Evolutionary conservation across 2,113 vertebrate genomes (phyloP).

Genomic region (Dicaeum eximium): DNA sequence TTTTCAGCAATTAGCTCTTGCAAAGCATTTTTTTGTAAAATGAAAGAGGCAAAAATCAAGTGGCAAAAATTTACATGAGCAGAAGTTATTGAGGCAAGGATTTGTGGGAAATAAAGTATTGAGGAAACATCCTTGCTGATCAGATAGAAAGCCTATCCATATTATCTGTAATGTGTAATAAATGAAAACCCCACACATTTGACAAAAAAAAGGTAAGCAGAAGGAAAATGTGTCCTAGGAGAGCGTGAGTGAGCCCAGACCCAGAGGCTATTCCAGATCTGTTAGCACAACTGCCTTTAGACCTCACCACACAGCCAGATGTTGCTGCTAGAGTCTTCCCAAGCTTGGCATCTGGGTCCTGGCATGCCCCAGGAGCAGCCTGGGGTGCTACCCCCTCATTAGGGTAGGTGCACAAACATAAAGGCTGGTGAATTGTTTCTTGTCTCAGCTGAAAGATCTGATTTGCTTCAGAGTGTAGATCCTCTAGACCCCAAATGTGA

Average conservation of each 20-base stretch:
- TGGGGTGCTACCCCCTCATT: neutral
- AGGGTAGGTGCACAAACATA: constrained; percentile 20
- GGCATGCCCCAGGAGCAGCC: constrained; percentile 26
- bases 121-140: neutral
- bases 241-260: neutral
- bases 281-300: constrained; percentile 52
- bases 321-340: constrained; percentile 67
- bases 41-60: neutral
- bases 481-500: neutral
- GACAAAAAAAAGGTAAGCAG: constrained; percentile 53
- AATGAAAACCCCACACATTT: neutral
- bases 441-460: neutral
- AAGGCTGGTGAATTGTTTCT: neutral
- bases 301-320: constrained; percentile 69
- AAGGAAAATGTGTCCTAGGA: constrained; percentile 52
- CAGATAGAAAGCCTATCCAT: neutral
- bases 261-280: constrained; percentile 60
- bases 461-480: neutral
- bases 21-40: neutral
- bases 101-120: neutral
- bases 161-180: neutral
- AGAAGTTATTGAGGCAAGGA: neutral
- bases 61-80: neutral
- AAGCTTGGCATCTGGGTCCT: constrained; percentile 71
- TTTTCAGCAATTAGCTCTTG: neutral